Evolutionary conservation across 2,888 invertebrate genomes (phyloP).

Genomic region (Uloborus plumipes): DNA sequence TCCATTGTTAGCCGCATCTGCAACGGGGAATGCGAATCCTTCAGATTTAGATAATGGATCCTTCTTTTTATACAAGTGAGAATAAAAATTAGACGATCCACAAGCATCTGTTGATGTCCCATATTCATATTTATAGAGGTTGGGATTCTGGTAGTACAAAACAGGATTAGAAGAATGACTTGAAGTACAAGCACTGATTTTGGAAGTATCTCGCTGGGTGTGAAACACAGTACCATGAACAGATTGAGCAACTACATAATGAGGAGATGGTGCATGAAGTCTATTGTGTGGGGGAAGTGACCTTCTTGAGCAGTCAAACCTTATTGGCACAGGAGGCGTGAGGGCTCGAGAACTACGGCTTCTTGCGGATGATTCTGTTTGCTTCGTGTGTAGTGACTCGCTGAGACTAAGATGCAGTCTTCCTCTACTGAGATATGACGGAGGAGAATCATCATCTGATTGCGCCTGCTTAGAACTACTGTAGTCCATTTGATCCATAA

Average conservation of each 20-base stretch:
- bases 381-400: constrained; percentile 65
- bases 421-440: constrained; percentile 35
- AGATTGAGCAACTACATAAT: constrained; percentile 45
- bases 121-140: constrained; percentile 20
- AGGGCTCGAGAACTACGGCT: constrained; percentile 43
- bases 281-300: constrained; percentile 56
- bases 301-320: constrained; percentile 59
- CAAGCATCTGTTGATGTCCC: constrained; percentile 22
- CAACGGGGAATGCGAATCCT: constrained; percentile 15
- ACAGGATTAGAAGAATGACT: constrained; percentile 19
- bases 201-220: constrained; percentile 13
- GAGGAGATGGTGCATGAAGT: constrained; percentile 53
- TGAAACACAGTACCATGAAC: constrained; percentile 26
- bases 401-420: constrained; percentile 51
- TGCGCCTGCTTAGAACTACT: not conserved
- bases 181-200: constrained; percentile 29
- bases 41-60: constrained; percentile 18
- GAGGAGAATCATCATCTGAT: not conserved
- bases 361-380: constrained; percentile 41
- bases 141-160: constrained; percentile 33
- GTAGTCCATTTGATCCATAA: constrained; percentile 39
- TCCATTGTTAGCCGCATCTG: constrained; percentile 33
- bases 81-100: constrained; percentile 27
- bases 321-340: constrained; percentile 52
- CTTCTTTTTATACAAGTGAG: constrained; percentile 24